Conservation (phyloP, 2,888 invertebrate species). For the Merodon equestris region DNA sequence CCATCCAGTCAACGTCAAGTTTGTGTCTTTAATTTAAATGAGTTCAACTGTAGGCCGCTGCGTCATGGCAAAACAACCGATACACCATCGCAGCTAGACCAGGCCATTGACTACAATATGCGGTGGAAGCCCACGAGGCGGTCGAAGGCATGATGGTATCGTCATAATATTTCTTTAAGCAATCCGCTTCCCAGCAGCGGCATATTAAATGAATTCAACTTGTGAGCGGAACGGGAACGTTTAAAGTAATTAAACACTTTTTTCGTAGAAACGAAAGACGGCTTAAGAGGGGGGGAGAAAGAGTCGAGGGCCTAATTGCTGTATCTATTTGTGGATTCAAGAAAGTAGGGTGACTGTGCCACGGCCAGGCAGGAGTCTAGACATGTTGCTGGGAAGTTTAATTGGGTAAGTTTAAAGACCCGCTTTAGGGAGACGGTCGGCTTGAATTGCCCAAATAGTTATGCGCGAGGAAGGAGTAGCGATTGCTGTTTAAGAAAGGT, state of each 20-base stretch:
- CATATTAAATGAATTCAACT: slow-evolving; percentile 48
- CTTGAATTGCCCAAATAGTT: not conserved
- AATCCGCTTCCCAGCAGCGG: slow-evolving; percentile 9
- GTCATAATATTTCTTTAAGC: slow-evolving; percentile 5
- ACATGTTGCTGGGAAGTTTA: slow-evolving; percentile 39
- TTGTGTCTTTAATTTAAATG: slow-evolving; percentile 57
- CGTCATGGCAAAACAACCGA: slow-evolving; percentile 24
- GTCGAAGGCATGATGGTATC: not conserved
- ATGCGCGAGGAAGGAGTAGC: not conserved
- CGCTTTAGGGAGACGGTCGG: slow-evolving; percentile 5
- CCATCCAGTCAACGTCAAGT: slow-evolving; percentile 32
- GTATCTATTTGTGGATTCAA: slow-evolving; percentile 50
- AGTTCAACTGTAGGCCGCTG: slow-evolving; percentile 45
- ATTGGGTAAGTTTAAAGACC: slow-evolving; percentile 36
- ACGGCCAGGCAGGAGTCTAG: slow-evolving; percentile 24
- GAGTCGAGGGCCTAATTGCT: slow-evolving; percentile 38
- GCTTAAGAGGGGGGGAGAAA: not conserved
- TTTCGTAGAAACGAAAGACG: not conserved
- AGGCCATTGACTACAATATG: slow-evolving; percentile 34
- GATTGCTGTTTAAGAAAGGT: no score
- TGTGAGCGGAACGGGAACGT: slow-evolving; percentile 32
- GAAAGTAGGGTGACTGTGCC: slow-evolving; percentile 2
- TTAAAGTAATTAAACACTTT: slow-evolving; percentile 56
- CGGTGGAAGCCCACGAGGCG: not conserved
- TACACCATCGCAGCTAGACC: not conserved